phyloP scores from a whole-genome alignment of 2,113 vertebrate species.

The Odocoileus hemionus region DNA sequence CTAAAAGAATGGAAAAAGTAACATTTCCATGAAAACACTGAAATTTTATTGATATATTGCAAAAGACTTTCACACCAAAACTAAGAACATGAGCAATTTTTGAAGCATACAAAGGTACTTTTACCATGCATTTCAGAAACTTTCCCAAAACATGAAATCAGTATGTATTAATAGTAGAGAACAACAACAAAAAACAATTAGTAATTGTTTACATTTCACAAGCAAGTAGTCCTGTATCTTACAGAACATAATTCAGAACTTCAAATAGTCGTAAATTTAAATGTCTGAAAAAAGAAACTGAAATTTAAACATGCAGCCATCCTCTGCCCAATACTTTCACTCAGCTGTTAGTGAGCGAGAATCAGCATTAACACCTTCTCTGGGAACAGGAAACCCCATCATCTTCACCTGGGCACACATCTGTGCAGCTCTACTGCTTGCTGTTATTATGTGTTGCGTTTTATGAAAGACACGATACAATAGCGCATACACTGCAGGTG shows the following conservation, averaged over 20 bases:
- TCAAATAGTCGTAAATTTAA: not conserved
- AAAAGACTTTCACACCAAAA: not conserved
- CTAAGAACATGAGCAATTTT: not conserved
- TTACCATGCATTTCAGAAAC: not conserved
- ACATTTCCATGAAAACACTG: not conserved
- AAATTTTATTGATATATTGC: constrained; percentile 31
- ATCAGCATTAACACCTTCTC: rapidly evolving
- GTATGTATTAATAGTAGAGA: not conserved
- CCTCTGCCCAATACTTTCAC: not conserved
- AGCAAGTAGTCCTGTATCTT: not conserved
- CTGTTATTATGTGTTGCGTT: not conserved
- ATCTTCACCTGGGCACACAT: rapidly evolving
- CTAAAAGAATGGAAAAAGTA: not conserved
- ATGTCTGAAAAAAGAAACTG: not conserved
- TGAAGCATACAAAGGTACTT: not conserved
- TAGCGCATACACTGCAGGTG: rapidly evolving
- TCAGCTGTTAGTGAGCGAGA: not conserved
- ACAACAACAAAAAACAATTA: not conserved
- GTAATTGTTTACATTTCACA: not conserved
- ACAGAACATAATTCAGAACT: not conserved
- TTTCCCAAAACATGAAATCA: not conserved
- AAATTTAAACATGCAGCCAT: not conserved
- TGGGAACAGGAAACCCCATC: not conserved
- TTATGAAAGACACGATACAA: not conserved
- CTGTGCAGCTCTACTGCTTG: not conserved